Base-by-base conservation (phyloP, 1,140 invertebrate species). In the Leguminivora glycinivorella region DNA sequence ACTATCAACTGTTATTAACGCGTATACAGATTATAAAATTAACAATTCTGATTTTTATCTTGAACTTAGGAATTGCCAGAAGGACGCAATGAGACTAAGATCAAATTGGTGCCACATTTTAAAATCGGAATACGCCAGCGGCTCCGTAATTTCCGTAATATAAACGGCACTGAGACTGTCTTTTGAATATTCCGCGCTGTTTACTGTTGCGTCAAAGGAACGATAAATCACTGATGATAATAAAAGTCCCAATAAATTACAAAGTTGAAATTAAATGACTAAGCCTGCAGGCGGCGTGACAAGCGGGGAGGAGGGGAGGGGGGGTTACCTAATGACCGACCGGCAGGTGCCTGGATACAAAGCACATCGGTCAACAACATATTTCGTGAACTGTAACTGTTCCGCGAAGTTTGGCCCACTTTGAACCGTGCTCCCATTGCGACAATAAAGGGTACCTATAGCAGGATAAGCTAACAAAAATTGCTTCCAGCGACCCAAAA, bases 201-300 rank as follows among this genome's bases (percentile, higher is more conserved):
- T 63, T n/a, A 19, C 58, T 26, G 58, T 29, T 4, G 58, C 58
- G n/a, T 63, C 58, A 31, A n/a, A 63, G 26, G 22, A 63, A 31
- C 58, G 22, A 63, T 63, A 31, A 63, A 63, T 63, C 58, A 63
- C 58, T 2, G 26, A 19, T 63, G 26, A 63, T 63, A 63, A 63
- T 63, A 63, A 63, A 63, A 63, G 58, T 63, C 58, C 47, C 58
- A 34, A 63, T 63, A 63, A 63, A 63, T 63, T 63, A 63, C 58
- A 63, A 63, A 63, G 58, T 63, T 63, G 31, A 63, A 63, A 63
- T 63, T 63, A 63, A 29, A 31, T 63, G 58, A 63, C 25, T 63
- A 26, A 63, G 58, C 47, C 47, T 52, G 47, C 47, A 22, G 47
- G 47, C 5, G 47, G 19, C 47, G 47, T 52, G 47, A 52, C 47